Evolutionary conservation across 64 coral and sea anemone species (phyloP).

Genomic region (Montipora sp.): DNA sequence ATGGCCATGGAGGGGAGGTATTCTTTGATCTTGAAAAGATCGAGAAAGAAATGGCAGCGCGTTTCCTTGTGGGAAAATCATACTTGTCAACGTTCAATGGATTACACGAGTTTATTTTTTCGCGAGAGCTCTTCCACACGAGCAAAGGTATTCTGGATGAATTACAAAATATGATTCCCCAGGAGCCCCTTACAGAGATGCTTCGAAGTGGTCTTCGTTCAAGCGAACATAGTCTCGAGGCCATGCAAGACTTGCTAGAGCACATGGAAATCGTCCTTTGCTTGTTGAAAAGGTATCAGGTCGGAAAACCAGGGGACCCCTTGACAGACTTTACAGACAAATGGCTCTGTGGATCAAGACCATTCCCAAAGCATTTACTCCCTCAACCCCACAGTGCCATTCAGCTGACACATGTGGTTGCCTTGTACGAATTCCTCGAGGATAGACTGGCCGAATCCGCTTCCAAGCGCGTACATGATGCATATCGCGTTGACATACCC

Average conservation of each 20-base stretch:
- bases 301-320: constrained; percentile 55
- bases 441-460: constrained; percentile 85
- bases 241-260: constrained; percentile 75
- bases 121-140: constrained; percentile 87
- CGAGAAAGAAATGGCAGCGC: constrained; percentile 76
- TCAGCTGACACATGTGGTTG: constrained; percentile 80
- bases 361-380: constrained; percentile 81
- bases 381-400: constrained; percentile 68
- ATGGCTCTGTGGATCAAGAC: constrained; percentile 74
- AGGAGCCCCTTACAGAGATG: constrained; percentile 52
- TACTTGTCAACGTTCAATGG: constrained; percentile 63
- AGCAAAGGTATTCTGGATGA: constrained; percentile 83
- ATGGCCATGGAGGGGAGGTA: constrained; percentile 81
- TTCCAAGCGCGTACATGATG: constrained; percentile 67
- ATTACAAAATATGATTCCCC: constrained; percentile 71
- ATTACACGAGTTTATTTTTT: constrained; percentile 80
- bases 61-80: constrained; percentile 84
- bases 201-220: constrained; percentile 61
- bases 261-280: constrained; percentile 92
- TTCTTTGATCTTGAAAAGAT: constrained; percentile 84
- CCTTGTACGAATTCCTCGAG: constrained; percentile 88
- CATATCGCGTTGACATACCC: constrained; percentile 53
- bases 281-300: constrained; percentile 69
- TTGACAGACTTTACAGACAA: constrained; percentile 75
- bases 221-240: constrained; percentile 62